Conservation (phyloP, 2,113 vertebrate species). For the Saccopteryx bilineata region DNA sequence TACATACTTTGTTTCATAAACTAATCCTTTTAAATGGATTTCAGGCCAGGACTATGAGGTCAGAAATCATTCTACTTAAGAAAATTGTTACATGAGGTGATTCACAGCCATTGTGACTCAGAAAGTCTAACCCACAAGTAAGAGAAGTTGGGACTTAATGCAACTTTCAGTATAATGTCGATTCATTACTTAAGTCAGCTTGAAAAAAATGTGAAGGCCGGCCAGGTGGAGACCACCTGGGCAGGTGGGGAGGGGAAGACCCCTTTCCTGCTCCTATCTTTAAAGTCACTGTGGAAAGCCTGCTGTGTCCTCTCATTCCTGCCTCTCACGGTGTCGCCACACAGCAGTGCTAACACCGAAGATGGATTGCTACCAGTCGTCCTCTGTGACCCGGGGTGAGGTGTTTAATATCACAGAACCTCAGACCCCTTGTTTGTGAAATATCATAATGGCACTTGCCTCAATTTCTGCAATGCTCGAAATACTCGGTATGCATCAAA, state of each 20-base stretch:
- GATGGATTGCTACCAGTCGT: background rate
- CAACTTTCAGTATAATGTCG: background rate
- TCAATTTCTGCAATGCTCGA: background rate
- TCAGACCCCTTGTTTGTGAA: constrained; percentile 13
- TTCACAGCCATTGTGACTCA: constrained; percentile 22
- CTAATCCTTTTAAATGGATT: constrained; percentile 57
- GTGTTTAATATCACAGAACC: background rate
- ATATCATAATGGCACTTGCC: background rate
- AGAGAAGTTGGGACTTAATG: background rate
- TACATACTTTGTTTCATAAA: constrained; percentile 58
- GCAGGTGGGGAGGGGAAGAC: background rate
- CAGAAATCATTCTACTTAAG: constrained; percentile 65
- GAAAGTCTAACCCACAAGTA: constrained; percentile 16
- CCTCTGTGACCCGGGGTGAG: background rate
- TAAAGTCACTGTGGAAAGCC: background rate
- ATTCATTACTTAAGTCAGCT: background rate
- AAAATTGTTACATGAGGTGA: constrained; percentile 47
- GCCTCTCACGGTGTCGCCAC: background rate
- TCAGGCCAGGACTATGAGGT: constrained; percentile 26
- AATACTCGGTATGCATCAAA: background rate
- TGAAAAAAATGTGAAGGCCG: background rate
- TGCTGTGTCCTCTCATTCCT: background rate
- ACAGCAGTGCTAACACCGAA: background rate
- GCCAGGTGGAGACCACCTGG: background rate
- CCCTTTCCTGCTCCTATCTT: background rate